Percentiles rank a stretch among this genome's conserved stretches.
phyloP scores from a whole-genome alignment of 2,888 invertebrate species.

The Drosophila putrida region DNA sequence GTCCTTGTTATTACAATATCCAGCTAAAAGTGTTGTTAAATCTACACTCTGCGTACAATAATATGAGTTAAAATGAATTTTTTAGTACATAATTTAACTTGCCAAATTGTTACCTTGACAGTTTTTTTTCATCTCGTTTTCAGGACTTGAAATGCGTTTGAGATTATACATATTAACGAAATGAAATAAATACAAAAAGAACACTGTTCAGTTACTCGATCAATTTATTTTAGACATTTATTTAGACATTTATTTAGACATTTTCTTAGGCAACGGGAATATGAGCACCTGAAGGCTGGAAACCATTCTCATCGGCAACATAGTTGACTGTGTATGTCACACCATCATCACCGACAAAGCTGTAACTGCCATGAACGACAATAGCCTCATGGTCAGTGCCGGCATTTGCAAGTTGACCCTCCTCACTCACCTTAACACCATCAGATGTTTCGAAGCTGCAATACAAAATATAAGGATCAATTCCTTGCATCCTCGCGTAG shows the following conservation, averaged over 20 bases:
- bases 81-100: too few species aligned
- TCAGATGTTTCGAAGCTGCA: conserved; percentile 31
- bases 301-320: conserved; percentile 86
- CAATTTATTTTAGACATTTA: conserved; percentile 15
- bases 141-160: too few species aligned
- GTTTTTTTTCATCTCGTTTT: too few species aligned
- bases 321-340: conserved; percentile 68
- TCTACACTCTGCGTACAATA: too few species aligned
- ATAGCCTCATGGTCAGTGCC: conserved; percentile 69
- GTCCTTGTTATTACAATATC: not conserved
- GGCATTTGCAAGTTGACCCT: conserved; percentile 3
- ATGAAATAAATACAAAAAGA: too few species aligned
- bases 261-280: conserved; percentile 52
- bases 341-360: conserved; percentile 70
- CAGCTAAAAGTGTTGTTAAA: too few species aligned
- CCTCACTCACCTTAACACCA: not conserved
- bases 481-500: not conserved
- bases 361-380: conserved; percentile 67
- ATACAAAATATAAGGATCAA: not conserved
- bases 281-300: conserved; percentile 85
- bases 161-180: too few species aligned
- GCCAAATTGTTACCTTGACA: too few species aligned
- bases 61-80: too few species aligned
- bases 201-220: conserved; percentile 43
- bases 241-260: too few species aligned